Evolutionary conservation across 2,797 vertebrate genomes (phyloP), one percentile per base, ranked within the genome.

Genomic region (Kryptopterus vitreolus): DNA sequence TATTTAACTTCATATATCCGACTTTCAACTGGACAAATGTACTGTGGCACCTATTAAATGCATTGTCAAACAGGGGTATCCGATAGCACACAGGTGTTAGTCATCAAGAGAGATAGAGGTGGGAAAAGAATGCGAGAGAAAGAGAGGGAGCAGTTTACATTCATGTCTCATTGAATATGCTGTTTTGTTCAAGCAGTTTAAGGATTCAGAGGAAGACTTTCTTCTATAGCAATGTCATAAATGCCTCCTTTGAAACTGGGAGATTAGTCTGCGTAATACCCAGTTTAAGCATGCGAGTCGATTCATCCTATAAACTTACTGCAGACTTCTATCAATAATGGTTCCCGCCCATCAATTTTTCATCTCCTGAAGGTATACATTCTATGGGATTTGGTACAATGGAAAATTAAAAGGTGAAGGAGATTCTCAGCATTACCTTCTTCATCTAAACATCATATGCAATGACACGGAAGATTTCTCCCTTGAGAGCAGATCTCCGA

Each of bases 251-350:
- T 76, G 89, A 91, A 92, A 91, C 83, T 84, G 70, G 50, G 15
- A 78, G 91, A 92, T 91, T 92, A 92, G 91, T 65, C 62, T 65
- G 62, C 38, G 33, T n/a, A 43, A 65, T 43, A 43, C 65, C 6
- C 43, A 68, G n/a, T 26, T 48, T 15, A 66, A 11, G 35, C 35
- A 66, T 24, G n/a, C 5, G 5, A n/a, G 35, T n/a, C 91, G 87
- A 93, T 92, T 92, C 74, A 89, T 91, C 90, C 90, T 84, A 88
- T 89, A 89, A 86, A 88, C 88, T 89, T 85, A 81, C 7, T 4
- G n/a, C 73, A 80, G 87, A 91, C 88, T 88, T 90, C 86, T 89
- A 90, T 93, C 92, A 93, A 92, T 92, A 93, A 92, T 87, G 76
- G 86, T 89, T 88, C 85, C 81, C 85, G 84, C 84, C 86, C 78